Evolutionary conservation across 1,140 invertebrate genomes (phyloP).

Genomic region (Antheraea mylitta): DNA sequence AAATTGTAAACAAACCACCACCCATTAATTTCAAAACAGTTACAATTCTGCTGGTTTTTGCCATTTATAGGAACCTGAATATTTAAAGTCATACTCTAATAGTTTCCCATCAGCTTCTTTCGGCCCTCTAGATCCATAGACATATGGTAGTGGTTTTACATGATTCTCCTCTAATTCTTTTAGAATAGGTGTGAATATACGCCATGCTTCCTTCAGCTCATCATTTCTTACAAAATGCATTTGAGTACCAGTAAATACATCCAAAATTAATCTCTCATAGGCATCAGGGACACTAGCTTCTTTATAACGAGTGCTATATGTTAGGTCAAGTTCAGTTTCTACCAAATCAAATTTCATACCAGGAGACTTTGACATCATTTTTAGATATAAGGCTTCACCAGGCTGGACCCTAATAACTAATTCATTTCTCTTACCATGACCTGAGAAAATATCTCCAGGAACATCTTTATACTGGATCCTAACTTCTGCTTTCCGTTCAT

Average conservation of each 20-base stretch:
- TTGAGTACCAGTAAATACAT: conserved; percentile 98
- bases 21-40: background rate
- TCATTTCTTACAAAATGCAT: conserved; percentile 99
- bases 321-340: conserved; percentile 98
- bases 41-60: conserved; percentile 49
- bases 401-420: conserved; percentile 99
- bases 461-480: conserved; percentile 98
- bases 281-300: conserved; percentile 96
- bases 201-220: conserved; percentile 98
- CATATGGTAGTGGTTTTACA: conserved; percentile 90
- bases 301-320: conserved; percentile 95
- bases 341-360: conserved; percentile 98
- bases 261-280: conserved; percentile 97
- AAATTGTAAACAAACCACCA: background rate
- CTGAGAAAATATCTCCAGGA: conserved; percentile 97
- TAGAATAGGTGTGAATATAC: conserved; percentile 97
- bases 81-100: conserved; percentile 91
- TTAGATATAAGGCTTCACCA: conserved; percentile 98
- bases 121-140: conserved; percentile 94
- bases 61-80: conserved; percentile 99
- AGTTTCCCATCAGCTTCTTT: conserved; percentile 92
- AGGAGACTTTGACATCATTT: conserved; percentile 99
- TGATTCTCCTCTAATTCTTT: conserved; percentile 92
- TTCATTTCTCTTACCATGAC: conserved; percentile 96
- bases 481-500: conserved; percentile 99